Evolutionary conservation across 1,140 invertebrate genomes (phyloP), one percentile per base, ranked within the genome.

Genomic region (Scaptomyza graminum): DNA sequence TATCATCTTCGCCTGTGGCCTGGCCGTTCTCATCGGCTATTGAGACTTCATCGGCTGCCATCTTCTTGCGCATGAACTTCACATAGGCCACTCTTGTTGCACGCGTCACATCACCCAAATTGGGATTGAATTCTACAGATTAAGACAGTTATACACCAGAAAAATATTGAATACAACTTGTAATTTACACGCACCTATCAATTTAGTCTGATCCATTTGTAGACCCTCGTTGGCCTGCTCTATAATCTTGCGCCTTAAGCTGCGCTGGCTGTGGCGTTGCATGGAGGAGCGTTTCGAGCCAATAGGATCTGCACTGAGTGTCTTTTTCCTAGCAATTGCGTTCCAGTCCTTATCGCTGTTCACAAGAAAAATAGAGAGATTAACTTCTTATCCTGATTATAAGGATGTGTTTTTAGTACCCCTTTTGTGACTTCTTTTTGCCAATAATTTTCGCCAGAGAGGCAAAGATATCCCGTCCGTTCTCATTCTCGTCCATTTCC

Each of bases 261-360:
- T 96, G 73, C 96, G 95, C 16, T 95, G 92, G 44, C 94, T 94
- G 61, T 94, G 93, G 15, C 93, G 93, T 7, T 93, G 92, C 25
- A 94, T 90, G 0, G 94, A 94, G 64, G 95, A 95, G 18, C 92
- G 93, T 2, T 94, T 95, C 16, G 94, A 95, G 0, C 96, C 97
- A 67, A 97, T 97, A 0, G 95, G 96, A 93, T 97, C 95, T 0
- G 93, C 92, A 0, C 92, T 92, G 0, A 94, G 79, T 0, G 95
- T 96, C 67, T 94, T 96, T 72, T 95, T 94, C 7, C 95, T 93
- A 0, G 97, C 96, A 59, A 96, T 91, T 2, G 95, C 95, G 88
- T 97, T 97, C 97, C 97, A 98, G 73, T 98, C 96, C 72, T 95
- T 96, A 88, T 95, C 90, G 8, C 89, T 90, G n/a, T 1, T 60